Conservation (phyloP, 37 sponge, comb jelly and placozoan genomes). For the Corticium candelabrum region DNA sequence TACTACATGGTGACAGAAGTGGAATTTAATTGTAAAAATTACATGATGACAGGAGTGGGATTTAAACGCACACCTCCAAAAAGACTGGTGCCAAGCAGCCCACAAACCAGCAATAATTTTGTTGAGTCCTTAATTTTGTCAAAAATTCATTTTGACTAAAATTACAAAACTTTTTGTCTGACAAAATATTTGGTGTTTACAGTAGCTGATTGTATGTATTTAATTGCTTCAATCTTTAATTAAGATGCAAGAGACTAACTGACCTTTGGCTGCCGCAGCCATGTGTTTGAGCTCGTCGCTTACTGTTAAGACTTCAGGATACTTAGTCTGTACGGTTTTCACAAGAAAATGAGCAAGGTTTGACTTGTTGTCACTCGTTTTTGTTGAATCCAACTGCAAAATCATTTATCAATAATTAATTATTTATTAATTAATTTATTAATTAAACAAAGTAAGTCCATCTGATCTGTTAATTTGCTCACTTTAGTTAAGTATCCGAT, state of each 20-base stretch:
- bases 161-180: not conserved
- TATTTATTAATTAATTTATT: not conserved
- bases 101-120: too few relatives aligned
- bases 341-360: conserved; percentile 60
- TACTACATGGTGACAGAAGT: too few relatives aligned
- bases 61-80: too few relatives aligned
- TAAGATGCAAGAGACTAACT: too few relatives aligned
- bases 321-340: conserved; percentile 45
- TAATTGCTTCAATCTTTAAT: not conserved
- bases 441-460: not conserved
- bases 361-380: conserved; percentile 56
- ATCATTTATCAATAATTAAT: not conserved
- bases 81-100: too few relatives aligned
- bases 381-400: conserved; percentile 38
- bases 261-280: conserved; percentile 50
- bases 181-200: not conserved
- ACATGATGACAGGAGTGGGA: too few relatives aligned
- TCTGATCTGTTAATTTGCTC: not conserved
- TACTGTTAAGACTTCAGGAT: conserved; percentile 38
- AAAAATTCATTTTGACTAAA: not conserved
- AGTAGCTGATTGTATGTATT: not conserved
- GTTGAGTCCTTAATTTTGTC: too few relatives aligned
- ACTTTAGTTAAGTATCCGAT: conserved; percentile 48
- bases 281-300: conserved; percentile 26
- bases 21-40: too few relatives aligned